phyloP scores from a whole-genome alignment of 2,797 vertebrate genomes.

The Sebastes nivosus region DNA sequence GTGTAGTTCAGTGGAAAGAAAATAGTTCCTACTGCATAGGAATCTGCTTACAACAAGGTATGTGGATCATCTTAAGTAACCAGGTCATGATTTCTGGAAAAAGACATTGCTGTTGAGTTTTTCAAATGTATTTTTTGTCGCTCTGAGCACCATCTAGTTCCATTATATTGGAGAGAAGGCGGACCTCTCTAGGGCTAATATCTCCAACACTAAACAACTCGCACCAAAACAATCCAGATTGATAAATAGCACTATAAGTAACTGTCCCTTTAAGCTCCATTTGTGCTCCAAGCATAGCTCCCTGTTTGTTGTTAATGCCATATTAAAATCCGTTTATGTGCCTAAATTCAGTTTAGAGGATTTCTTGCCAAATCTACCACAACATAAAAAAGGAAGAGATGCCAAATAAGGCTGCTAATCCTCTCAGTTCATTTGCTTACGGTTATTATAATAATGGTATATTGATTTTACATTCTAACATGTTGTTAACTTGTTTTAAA shows the following conservation, averaged over 20 bases:
- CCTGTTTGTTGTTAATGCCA: neutral
- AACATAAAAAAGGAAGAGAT: neutral
- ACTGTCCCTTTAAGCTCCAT: neutral
- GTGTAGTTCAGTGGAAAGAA: neutral
- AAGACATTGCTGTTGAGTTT: too few species aligned
- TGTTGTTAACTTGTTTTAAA: neutral
- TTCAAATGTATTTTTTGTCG: too few species aligned
- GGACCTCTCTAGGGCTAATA: neutral
- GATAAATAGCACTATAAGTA: neutral
- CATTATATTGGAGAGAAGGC: neutral
- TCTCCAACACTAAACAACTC: too few species aligned
- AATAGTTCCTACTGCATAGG: neutral
- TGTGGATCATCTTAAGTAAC: too few species aligned
- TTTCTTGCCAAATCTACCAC: neutral
- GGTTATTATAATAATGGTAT: neutral
- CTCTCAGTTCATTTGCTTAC: neutral
- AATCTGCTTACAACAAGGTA: neutral
- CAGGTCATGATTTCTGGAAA: too few species aligned
- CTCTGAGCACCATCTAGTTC: too few species aligned
- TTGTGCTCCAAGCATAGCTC: neutral
- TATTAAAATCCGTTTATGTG: neutral
- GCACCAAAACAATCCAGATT: neutral
- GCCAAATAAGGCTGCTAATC: constrained; percentile 4
- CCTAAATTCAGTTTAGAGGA: neutral
- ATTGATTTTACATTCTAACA: neutral